Conservation (phyloP, 1,140 invertebrate genomes). For the Caerostris darwini region DNA sequence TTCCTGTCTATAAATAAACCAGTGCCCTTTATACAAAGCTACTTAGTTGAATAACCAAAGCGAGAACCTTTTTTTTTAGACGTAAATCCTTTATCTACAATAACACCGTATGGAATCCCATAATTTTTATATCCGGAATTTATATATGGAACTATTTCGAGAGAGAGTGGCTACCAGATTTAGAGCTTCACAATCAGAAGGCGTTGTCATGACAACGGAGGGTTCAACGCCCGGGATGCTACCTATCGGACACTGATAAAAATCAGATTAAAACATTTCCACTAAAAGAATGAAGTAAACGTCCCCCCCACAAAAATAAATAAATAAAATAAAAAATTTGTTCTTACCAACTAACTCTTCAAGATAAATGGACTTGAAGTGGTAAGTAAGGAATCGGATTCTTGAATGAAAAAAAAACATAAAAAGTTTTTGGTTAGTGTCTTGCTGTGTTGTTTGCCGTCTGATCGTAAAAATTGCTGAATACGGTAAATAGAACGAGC, state of each 20-base stretch:
- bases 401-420: not conserved
- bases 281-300: conserved; percentile 6
- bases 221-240: not conserved
- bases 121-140: conserved; percentile 8
- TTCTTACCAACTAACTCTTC: not conserved
- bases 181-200: not conserved
- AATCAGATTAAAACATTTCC: conserved; percentile 21
- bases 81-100: not conserved
- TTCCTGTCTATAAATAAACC: too few species aligned
- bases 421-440: not conserved
- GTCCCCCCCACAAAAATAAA: not conserved
- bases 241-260: conserved; percentile 35
- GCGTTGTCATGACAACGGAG: not conserved
- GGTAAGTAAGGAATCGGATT: not conserved
- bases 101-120: not conserved
- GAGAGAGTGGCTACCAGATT: not conserved
- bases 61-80: not conserved
- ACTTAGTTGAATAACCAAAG: not conserved
- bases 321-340: not conserved
- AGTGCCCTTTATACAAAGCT: not conserved
- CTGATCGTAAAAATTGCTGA: not conserved
- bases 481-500: not conserved
- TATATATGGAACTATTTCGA: not conserved
- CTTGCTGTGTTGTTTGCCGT: not conserved
- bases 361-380: conserved; percentile 18